Base-by-base conservation (phyloP, 2,888 invertebrate species). In the Thymelicus lineola region DNA sequence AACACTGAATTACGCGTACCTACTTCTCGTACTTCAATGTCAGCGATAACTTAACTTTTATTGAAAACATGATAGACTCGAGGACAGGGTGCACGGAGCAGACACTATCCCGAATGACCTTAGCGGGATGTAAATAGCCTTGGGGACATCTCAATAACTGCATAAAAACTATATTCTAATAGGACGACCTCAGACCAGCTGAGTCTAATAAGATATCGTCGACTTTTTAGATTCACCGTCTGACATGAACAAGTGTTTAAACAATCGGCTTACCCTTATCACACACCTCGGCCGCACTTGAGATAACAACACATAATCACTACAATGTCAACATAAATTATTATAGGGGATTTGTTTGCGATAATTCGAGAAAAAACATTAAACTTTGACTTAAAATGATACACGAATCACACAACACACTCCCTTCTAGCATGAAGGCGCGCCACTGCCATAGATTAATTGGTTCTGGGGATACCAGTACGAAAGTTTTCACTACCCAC, bases 301-400 rank as follows among this genome's bases (percentile, higher is more conserved):
- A 81, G 84, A 85, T 88, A 86, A 87, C 88, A 85, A 86, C 88
- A 91, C 91, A 91, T 92, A 91, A 91, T 92, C 91, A 92, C 91
- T 84, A 84, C 76, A 86, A 83, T 82, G 83, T 83, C 82, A 83
- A 79, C 82, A 79, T 78, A 78, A 73, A 76, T 78, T 83, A 83
- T 82, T 83, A 75, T 77, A 79, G 74, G 69, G 76, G 81, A 84
- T 84, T 83, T 77, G 72, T 17, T 73, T 74, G 75, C 77, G 80
- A 80, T 85, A 85, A 84, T 83, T 85, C 79, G 79, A 84, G 76
- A 86, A 86, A 67, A 87, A 89, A 87, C 87, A 88, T 85, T 79
- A 89, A 91, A 90, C 87, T 90, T 88, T 86, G 79, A 88, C 86
- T 87, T 85, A 79, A 76, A 85, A 80, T 85, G 83, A 86, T 83